Evolutionary conservation across 2,113 vertebrate species (phyloP).

Genomic region (Copsychus sechellarum): DNA sequence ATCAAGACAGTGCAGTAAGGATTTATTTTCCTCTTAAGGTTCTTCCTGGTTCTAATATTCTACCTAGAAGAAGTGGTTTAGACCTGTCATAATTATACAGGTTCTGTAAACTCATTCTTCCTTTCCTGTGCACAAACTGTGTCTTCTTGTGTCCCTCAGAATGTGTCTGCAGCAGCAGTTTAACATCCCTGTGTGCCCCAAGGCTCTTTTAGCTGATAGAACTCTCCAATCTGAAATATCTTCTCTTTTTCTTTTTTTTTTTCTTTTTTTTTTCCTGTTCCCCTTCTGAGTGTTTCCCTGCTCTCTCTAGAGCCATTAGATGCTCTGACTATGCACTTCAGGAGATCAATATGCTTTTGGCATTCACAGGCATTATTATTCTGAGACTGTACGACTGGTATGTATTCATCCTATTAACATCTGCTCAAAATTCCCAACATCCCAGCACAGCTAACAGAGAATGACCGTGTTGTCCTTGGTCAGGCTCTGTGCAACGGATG

Average conservation of each 20-base stretch:
- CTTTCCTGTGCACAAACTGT: background rate
- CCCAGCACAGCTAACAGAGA: background rate
- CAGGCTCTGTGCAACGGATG: background rate
- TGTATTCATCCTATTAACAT: constrained; percentile 59
- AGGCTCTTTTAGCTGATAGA: background rate
- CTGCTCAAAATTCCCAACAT: constrained; percentile 51
- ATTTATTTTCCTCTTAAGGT: background rate
- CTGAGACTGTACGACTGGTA: background rate
- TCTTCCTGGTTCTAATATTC: background rate
- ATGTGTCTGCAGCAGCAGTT: background rate
- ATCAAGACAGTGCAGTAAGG: background rate
- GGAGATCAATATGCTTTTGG: constrained; percentile 50
- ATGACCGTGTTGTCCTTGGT: constrained; percentile 51
- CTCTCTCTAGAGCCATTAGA: background rate
- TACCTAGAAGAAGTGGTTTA: background rate
- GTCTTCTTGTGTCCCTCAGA: background rate
- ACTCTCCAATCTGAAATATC: background rate
- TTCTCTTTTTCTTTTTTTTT: background rate
- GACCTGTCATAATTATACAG: background rate
- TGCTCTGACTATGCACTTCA: constrained; percentile 22
- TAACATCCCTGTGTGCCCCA: background rate
- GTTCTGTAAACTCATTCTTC: background rate
- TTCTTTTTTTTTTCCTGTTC: background rate
- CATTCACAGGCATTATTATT: constrained; percentile 53
- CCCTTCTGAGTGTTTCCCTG: background rate